Evolutionary conservation across 2,797 vertebrate genomes (phyloP), one percentile per base, ranked within the genome.

Genomic region (Gymnothorax reevesii): DNA sequence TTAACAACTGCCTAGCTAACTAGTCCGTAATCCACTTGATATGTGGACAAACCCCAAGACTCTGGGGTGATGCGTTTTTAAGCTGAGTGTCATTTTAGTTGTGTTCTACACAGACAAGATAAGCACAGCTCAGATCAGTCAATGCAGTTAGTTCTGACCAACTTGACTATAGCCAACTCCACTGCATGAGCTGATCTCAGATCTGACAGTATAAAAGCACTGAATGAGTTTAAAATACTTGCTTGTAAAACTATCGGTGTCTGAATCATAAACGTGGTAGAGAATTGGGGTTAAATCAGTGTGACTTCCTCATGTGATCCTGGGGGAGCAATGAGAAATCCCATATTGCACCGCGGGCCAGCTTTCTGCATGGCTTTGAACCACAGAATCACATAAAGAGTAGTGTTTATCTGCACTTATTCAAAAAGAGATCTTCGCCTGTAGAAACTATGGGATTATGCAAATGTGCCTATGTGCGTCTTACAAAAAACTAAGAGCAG

Each of bases 211-310:
- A 84, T 88, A 89, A 90, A 75, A 85, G 83, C 84, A 82, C 25
- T 86, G 85, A 89, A 84, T 86, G 84, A 86, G 87, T 66, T 60
- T 77, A 77, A 66, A 83, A 87, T 77, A 84, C 60, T 49, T 57
- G 71, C 69, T 86, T 89, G 90, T 88, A 83, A 87, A 89, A 87
- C 88, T 88, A 55, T 42, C 79, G 42, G 86, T 59, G 55, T 55
- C 82, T 73, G 52, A 54, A 73, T 83, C 52, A 84, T 52, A 54
- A 86, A 83, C 83, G 9, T 25, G 33, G 80, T 71, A 82, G 42
- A 83, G 80, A 73, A 86, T 75, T 80, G 42, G 20, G 73, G 4
- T 27, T 77, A 83, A 87, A 87, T 77, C 55, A 87, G 69, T 49
- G 25, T 64, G 57, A 73, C 66, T 62, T 42, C 86, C 33, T 52